phyloP scores from a whole-genome alignment of 2,797 vertebrate species.

The Myotis daubentonii region DNA sequence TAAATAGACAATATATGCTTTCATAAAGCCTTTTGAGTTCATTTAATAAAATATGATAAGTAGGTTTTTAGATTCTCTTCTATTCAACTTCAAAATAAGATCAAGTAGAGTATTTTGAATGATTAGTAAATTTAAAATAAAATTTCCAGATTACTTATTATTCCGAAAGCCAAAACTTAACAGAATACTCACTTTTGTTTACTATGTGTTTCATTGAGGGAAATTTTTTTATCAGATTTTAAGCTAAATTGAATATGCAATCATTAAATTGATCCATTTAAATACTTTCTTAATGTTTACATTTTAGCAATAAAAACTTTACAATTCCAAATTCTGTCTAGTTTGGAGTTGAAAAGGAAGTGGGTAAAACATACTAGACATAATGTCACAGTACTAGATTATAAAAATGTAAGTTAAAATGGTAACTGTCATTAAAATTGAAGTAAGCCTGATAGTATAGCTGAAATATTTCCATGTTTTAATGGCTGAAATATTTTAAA shows the following conservation, averaged over 20 bases:
- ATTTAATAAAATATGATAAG: neutral
- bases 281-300: neutral
- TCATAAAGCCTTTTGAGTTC: neutral
- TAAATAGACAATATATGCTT: neutral
- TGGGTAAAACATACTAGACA: conserved; percentile 62
- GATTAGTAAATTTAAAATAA: neutral
- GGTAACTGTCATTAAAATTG: conserved; percentile 50
- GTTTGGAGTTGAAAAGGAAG: neutral
- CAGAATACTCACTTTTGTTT: neutral
- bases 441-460: conserved; percentile 68
- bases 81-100: neutral
- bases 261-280: neutral
- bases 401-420: conserved; percentile 64
- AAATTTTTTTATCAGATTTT: neutral
- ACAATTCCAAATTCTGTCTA: neutral
- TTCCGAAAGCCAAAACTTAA: neutral
- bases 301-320: neutral
- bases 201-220: neutral
- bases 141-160: neutral
- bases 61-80: neutral
- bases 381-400: conserved; percentile 68
- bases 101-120: neutral
- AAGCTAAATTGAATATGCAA: neutral
- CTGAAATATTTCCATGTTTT: conserved; percentile 67
- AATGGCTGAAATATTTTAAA: conserved; percentile 59